phyloP scores from a whole-genome alignment of 2,113 vertebrate genomes.

The Lophochroa leadbeateri region DNA sequence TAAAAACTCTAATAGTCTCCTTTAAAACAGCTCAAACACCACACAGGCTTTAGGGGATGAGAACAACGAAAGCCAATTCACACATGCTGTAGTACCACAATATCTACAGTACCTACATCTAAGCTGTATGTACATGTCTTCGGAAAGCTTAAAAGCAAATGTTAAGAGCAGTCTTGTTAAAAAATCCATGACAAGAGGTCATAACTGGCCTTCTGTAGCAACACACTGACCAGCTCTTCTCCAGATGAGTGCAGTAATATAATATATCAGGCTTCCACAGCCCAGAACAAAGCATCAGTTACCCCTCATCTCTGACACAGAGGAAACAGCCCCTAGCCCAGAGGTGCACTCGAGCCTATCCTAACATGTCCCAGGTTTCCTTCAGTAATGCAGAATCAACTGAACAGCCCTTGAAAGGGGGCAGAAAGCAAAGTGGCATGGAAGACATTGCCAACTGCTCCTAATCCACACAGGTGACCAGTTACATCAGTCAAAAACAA shows the following conservation, averaged over 20 bases:
- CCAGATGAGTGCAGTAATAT: not conserved
- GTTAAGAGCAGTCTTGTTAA: not conserved
- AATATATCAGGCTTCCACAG: not conserved
- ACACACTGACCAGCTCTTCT: accelerated
- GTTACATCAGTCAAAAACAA: not conserved
- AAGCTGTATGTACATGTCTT: not conserved
- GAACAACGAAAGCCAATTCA: not conserved
- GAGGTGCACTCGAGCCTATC: not conserved
- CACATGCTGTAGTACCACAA: not conserved
- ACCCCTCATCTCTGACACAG: not conserved
- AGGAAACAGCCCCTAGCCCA: not conserved
- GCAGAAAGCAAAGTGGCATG: not conserved
- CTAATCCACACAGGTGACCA: not conserved
- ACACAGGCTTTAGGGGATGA: not conserved
- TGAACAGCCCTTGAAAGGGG: not conserved
- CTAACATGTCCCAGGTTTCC: not conserved
- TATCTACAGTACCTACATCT: not conserved
- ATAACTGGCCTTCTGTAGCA: not conserved
- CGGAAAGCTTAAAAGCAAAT: not conserved
- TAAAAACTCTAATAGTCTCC: not conserved
- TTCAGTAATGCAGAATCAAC: not conserved
- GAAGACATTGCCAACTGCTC: not conserved
- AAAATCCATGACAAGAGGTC: not conserved
- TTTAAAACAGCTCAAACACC: not conserved
- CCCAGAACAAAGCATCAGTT: not conserved